phyloP scores from a whole-genome alignment of 64 coral and sea anemone species.

The Exaiptasia diaphana region DNA sequence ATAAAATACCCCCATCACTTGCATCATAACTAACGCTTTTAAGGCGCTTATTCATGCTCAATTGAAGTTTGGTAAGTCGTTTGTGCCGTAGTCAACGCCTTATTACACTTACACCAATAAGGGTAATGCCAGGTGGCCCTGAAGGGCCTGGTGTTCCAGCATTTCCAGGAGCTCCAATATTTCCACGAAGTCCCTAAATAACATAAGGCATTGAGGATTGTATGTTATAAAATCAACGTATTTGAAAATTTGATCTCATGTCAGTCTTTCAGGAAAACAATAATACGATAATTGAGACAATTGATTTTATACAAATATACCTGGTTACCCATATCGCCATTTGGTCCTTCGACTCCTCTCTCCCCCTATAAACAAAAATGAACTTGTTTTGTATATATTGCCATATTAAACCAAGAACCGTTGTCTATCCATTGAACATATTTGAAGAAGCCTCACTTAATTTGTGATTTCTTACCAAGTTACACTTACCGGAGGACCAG shows the following conservation, averaged over 20 bases:
- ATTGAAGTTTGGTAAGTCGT: background rate
- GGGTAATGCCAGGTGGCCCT: conserved; percentile 59
- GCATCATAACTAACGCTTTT: background rate
- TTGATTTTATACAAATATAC: too few relatives aligned
- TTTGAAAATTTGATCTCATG: too few relatives aligned
- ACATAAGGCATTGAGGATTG: background rate
- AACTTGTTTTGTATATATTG: too few relatives aligned
- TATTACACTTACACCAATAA: conserved; percentile 57
- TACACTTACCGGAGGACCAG: background rate
- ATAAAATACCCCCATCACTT: background rate
- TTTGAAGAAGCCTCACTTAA: too few relatives aligned
- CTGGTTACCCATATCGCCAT: background rate
- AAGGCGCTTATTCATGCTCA: background rate
- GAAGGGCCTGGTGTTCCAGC: conserved; percentile 23
- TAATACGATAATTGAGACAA: too few relatives aligned
- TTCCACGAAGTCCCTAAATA: conserved; percentile 51
- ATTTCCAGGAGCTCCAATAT: background rate
- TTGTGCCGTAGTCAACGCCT: background rate
- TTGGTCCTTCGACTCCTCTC: conserved; percentile 12
- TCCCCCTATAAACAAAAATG: conserved; percentile 3
- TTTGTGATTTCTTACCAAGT: too few relatives aligned
- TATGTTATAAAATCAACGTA: too few relatives aligned
- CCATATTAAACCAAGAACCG: too few relatives aligned
- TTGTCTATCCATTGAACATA: too few relatives aligned
- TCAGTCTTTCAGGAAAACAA: too few relatives aligned